Evolutionary conservation across 2,888 invertebrate genomes (phyloP), one percentile per base, ranked within the genome.

Genomic region (Mesorhabditis spiculigera): DNA sequence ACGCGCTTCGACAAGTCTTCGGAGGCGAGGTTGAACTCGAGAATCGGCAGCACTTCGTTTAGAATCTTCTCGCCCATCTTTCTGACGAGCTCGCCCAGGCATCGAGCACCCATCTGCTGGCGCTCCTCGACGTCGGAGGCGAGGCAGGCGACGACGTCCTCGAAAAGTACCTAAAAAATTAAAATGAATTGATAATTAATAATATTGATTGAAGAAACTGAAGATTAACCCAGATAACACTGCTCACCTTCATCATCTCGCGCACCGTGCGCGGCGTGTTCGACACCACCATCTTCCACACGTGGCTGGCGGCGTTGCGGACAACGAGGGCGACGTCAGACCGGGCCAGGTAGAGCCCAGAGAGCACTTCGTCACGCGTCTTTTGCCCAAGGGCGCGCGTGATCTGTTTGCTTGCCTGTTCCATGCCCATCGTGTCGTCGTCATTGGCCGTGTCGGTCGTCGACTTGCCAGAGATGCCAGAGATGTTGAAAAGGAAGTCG

Each of bases 211-310:
- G 28, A 28, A 28, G 6, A 63, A n/a, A 8, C 6, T 28, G 6
- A 63, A 16, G 6, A 28, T 16, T 63, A 63, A 28, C 8, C n/a
- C 16, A 6, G 28, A 28, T 28, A n/a, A 6, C 63, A 8, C 16
- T 8, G 6, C 41, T 63, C 0, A 95, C 94, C 5, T 95, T 94
- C 77, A 98, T 89, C 83, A 98, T 96, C 90, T 97, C 97, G 73
- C 94, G 90, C 64, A 98, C 89, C 0, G 97, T 97, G 86, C 94
- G 91, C 0, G 97, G 97, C 0, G 97, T 98, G 87, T 98, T 97
- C 1, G 95, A 93, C 2, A 98, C 97, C 2, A 98, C 95, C 78
- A 97, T 93, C 89, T 98, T 98, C 98, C 98, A 98, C 0, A 98
- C 97, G 87, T 98, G 98, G 70, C 96, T 90, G 6, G 98, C 95